These are phyloP conservation scores for Silurus lanzhouensis DNA, from an alignment of 2,797 vertebrate species.

Conservation along the genomic window DNA sequence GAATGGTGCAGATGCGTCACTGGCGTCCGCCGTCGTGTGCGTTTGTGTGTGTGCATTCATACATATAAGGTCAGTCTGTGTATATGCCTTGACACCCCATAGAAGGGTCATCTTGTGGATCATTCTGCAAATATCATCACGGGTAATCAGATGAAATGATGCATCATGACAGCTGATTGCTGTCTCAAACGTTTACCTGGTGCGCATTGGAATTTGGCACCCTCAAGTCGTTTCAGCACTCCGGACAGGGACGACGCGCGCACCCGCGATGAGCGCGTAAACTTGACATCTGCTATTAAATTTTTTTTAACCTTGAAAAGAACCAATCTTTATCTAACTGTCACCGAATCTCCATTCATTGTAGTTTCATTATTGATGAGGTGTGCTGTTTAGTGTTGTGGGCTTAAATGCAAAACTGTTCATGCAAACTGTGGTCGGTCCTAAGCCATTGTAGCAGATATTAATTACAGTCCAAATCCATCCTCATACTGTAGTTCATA, in stretches of 20 bases:
- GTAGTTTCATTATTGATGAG: too few species aligned
- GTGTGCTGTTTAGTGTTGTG: too few species aligned
- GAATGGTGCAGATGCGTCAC: slow-evolving; percentile 25
- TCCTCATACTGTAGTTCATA: too few species aligned
- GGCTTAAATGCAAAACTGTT: too few species aligned
- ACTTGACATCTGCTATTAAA: background rate
- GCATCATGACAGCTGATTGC: background rate
- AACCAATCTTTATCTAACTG: too few species aligned
- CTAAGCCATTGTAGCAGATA: too few species aligned
- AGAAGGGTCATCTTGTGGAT: background rate
- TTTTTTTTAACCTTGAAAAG: too few species aligned
- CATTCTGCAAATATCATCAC: background rate
- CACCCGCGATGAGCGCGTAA: background rate
- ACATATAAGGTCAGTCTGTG: slow-evolving; percentile 4
- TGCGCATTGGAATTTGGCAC: background rate
- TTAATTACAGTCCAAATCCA: too few species aligned
- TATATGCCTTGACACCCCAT: background rate
- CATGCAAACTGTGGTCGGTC: too few species aligned
- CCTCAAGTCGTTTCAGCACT: slow-evolving; percentile 26
- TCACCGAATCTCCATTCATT: too few species aligned
- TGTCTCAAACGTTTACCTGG: background rate
- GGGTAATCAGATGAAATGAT: background rate
- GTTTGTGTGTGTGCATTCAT: background rate
- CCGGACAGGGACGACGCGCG: slow-evolving; percentile 21
- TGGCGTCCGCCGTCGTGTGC: background rate